Conservation (phyloP, 2,888 invertebrate species). For the Drosophila stalkeri region DNA sequence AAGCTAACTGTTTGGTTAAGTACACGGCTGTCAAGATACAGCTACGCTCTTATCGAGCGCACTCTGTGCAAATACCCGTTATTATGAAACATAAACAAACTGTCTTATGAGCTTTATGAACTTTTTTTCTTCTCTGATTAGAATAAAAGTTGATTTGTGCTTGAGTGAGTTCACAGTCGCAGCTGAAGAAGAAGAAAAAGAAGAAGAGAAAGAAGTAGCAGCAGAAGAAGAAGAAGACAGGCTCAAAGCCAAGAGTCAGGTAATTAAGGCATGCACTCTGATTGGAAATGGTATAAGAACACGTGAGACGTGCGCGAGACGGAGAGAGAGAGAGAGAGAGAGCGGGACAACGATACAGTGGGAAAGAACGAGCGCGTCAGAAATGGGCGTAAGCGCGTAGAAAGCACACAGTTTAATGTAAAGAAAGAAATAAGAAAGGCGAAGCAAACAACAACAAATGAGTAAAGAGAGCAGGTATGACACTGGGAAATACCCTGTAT, state of each 20-base stretch:
- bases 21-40: slow-evolving; percentile 62
- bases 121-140: slow-evolving; percentile 35
- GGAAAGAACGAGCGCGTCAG: slow-evolving; percentile 7
- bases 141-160: slow-evolving; percentile 24
- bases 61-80: slow-evolving; percentile 54
- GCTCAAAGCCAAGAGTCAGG: slow-evolving; percentile 53
- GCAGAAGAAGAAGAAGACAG: slow-evolving; percentile 20
- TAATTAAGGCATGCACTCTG: slow-evolving; percentile 39
- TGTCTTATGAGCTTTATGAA: slow-evolving; percentile 53
- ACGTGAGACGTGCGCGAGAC: neutral
- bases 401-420: slow-evolving; percentile 34
- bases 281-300: slow-evolving; percentile 21
- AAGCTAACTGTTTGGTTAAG: slow-evolving; percentile 7
- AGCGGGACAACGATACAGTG: neutral
- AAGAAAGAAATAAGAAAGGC: slow-evolving; percentile 47
- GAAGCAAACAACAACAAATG: slow-evolving; percentile 30
- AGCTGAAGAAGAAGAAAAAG: neutral
- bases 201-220: neutral
- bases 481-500: neutral
- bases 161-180: neutral
- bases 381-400: slow-evolving; percentile 47
- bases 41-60: slow-evolving; percentile 49
- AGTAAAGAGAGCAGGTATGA: neutral
- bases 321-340: neutral
- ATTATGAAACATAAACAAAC: slow-evolving; percentile 67